Evolutionary conservation across 2,888 invertebrate species (phyloP).

Genomic region (Hyles lineata): DNA sequence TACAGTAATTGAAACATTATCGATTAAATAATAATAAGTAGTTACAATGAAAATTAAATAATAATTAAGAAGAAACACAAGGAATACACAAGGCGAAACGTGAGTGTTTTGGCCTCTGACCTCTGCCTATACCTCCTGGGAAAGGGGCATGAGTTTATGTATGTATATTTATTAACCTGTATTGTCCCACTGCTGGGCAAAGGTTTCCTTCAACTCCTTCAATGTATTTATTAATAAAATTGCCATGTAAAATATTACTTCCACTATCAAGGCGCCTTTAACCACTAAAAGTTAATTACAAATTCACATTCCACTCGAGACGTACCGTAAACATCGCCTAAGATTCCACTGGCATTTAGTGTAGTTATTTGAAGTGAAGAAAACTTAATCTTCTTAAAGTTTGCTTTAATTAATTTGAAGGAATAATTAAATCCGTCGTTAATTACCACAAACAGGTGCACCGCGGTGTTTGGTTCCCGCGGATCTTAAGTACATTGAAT

Average conservation of each 20-base stretch:
- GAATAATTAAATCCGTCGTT: slow-evolving; percentile 57
- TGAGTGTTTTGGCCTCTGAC: too few species aligned
- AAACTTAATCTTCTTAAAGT: slow-evolving; percentile 52
- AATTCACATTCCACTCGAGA: not conserved
- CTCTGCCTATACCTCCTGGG: too few species aligned
- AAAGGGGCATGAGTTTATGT: too few species aligned
- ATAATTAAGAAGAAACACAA: too few species aligned
- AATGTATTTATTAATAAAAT: too few species aligned
- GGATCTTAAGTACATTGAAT: slow-evolving; percentile 40
- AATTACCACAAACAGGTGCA: slow-evolving; percentile 55
- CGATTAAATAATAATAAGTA: too few species aligned
- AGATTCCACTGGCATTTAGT: slow-evolving; percentile 10
- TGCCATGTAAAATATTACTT: not conserved
- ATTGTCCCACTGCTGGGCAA: too few species aligned
- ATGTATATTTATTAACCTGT: too few species aligned
- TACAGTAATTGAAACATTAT: too few species aligned
- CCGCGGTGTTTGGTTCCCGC: slow-evolving; percentile 48
- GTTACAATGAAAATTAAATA: too few species aligned
- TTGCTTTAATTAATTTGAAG: slow-evolving; percentile 50
- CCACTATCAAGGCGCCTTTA: not conserved
- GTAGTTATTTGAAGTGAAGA: slow-evolving; percentile 29
- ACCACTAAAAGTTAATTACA: not conserved
- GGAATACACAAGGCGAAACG: too few species aligned
- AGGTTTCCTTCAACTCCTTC: too few species aligned
- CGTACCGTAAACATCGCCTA: slow-evolving; percentile 1